Base-by-base conservation (phyloP, 2,797 vertebrate genomes). In the Lutra lutra region DNA sequence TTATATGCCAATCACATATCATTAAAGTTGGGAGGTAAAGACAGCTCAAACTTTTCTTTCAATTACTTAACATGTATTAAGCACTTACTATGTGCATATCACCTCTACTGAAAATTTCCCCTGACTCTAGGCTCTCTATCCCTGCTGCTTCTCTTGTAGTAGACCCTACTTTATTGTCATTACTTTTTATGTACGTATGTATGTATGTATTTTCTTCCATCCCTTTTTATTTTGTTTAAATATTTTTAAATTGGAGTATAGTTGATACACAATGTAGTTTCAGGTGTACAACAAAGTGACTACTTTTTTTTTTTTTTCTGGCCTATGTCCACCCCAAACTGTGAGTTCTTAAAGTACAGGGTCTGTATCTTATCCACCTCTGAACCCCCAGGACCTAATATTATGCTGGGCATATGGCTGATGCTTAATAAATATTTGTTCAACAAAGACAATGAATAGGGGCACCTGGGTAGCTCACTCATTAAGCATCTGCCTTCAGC, bases 341-440 rank as follows among this genome's bases (percentile, higher is more conserved):
- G 40, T 60, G 70, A 66, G 54, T 73, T 86, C 54, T 92, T 91
- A 78, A 75, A 79, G 5, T 70, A 68, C 1, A 82, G 54, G 21
- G 40, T 32, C 21, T 89, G n/a, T 75, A 35, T 78, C 27, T 91
- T 88, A 86, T 46, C 13, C 29, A 46, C 10, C 10, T 54, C 68
- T 97, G 56, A 48, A 75, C 1, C 5, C 27, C 21, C 21, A 83
- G 86, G 46, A 91, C 66, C 35, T 66, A 95, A 10, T 66, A 60
- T 32, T 83, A n/a, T 62, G 78, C 78, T 54, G 18, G 27, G 10
- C 56, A 82, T 15, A 35, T 40, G 40, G 32, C 23, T 92, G 29
- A 83, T 93, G 29, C 51, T 96, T 85, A 72, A 58, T 80, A 93
- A 86, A 92, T 86, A 51, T 87, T 94, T 91, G 20, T n/a, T 84